A percentile compares a stretch with the other conserved stretches of the same genome.
Conservation (phyloP, 2,113 vertebrate species). For the Syngnathoides biaculeatus region DNA sequence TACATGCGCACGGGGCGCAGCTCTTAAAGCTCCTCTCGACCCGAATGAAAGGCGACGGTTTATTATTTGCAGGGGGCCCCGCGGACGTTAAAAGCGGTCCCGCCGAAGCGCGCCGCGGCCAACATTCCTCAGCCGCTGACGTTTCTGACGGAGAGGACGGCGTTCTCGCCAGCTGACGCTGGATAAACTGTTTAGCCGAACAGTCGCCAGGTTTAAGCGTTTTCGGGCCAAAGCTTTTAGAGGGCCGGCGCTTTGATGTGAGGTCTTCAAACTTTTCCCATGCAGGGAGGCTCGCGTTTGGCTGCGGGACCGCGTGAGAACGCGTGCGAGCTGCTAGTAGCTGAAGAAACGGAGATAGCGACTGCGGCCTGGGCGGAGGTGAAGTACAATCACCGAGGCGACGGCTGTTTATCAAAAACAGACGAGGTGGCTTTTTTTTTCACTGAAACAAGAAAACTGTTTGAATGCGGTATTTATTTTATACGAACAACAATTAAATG, state of each 20-base stretch:
- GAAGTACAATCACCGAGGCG: not conserved
- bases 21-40: constrained; percentile 10
- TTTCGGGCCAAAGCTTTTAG: constrained; percentile 70
- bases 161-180: constrained; percentile 62
- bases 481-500: no score
- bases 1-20: not conserved
- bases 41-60: constrained; percentile 35
- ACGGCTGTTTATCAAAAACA: not conserved
- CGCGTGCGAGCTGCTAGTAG: constrained; percentile 31
- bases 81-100: constrained; percentile 45
- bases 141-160: constrained; percentile 41
- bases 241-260: constrained; percentile 64
- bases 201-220: constrained; percentile 62
- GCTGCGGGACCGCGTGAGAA: constrained; percentile 26
- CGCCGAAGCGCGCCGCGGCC: constrained; percentile 29
- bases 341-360: constrained; percentile 29
- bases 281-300: constrained; percentile 44
- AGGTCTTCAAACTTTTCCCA: constrained; percentile 54
- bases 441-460: not conserved
- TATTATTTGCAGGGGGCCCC: constrained; percentile 34
- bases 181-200: constrained; percentile 72
- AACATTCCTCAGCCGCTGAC: constrained; percentile 57
- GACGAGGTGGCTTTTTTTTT: not conserved
- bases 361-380: not conserved
- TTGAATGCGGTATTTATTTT: not conserved